Evolutionary conservation across 2,797 vertebrate species (phyloP).

Genomic region (Babyrousa celebensis): DNA sequence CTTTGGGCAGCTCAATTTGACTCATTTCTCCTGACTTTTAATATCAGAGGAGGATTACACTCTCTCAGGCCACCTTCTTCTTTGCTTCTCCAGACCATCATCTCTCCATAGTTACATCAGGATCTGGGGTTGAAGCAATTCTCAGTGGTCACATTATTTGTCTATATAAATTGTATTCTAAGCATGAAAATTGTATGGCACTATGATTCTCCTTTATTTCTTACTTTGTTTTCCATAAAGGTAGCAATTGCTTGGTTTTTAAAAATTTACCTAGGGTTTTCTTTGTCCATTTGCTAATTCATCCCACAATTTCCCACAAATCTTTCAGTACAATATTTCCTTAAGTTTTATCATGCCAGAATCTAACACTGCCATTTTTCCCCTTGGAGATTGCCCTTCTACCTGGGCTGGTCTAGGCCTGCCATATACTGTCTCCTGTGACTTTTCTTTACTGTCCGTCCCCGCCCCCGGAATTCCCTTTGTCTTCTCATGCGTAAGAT

Average conservation of each 20-base stretch:
- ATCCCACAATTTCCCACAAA: not conserved
- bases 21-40: not conserved
- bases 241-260: slow-evolving; percentile 1
- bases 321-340: not conserved
- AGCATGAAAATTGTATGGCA: not conserved
- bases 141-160: not conserved
- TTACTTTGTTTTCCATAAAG: slow-evolving; percentile 44
- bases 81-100: not conserved
- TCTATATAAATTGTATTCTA: slow-evolving; percentile 7
- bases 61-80: not conserved
- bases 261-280: not conserved
- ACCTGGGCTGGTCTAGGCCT: not conserved
- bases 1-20: not conserved
- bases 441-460: not conserved
- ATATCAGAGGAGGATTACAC: not conserved
- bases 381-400: not conserved
- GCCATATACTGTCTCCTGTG: not conserved
- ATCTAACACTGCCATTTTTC: not conserved
- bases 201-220: not conserved
- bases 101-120: not conserved
- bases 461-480: not conserved
- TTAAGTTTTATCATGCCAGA: slow-evolving; percentile 4
- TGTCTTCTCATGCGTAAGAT: slow-evolving; percentile 21
- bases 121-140: not conserved
- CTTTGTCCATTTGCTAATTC: not conserved